Base-by-base conservation (phyloP, 2,888 invertebrate genomes). In the Ormyrus rosae region DNA sequence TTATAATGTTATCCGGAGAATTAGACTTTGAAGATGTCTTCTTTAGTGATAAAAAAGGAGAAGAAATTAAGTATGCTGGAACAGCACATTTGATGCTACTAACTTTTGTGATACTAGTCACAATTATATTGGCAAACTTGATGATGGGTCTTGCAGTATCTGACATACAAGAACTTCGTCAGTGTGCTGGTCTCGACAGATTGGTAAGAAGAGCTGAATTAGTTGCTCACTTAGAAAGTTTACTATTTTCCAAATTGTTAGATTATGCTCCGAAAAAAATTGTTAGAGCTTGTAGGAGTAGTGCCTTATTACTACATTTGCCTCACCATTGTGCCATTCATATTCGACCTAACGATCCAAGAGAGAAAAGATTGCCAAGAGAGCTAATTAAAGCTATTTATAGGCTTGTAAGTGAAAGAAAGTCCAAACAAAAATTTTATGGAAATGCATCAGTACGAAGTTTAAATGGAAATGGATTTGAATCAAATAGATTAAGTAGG, bases 1-100 rank as follows among this genome's bases (percentile, higher is more conserved):
- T 96, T 11, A 95, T 96, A 85, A 96, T 97, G 96, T 96, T 97
- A 96, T 95, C 96, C 0, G 96, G 96, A 0, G 96, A 97, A 89
- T 89, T 96, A 69, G 96, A 96, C 88, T 96, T 95, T 84, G 96
- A 96, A 88, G 96, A 96, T 85, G 95, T 96, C 83, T 96, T 96
- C 88, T 96, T 95, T 75, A 86, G 88, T 11, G 87, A 89, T 1
- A 85, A 90, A 0, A 78, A 84, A 0, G 90, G 91, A 64, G 79
- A 84, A 0, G 90, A 91, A 64, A 92, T 95, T 10, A 92, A 93
- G 80, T 95, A 95, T 88, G 94, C 94, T 0, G 92, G 94, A 9
- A 96, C 96, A 0, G 93, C 96, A 0, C 96, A 96, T 84, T 92
- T 94, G 5, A 93, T 96, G 91, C 95, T 96, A 83, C 89, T 96